Evolutionary conservation across 2,888 invertebrate genomes (phyloP).

Genomic region (Synergus umbraculus): DNA sequence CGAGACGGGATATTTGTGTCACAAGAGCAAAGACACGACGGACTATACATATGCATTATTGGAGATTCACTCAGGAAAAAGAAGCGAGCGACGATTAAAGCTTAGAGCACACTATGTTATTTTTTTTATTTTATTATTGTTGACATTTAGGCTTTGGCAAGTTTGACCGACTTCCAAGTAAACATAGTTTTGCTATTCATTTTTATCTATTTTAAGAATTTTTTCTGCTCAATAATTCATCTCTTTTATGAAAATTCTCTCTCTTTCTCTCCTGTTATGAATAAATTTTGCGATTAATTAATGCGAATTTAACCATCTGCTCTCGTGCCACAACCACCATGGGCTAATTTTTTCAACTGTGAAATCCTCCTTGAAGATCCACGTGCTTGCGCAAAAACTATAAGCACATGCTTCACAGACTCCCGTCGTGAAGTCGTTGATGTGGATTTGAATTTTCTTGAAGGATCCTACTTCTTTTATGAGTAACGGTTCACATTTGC

Average conservation of each 20-base stretch:
- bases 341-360: conserved; percentile 30
- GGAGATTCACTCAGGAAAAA: conserved; percentile 16
- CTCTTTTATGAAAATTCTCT: conserved; percentile 10
- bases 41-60: conserved; percentile 7
- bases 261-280: not conserved
- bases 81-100: not conserved
- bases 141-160: not conserved
- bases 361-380: conserved; percentile 45
- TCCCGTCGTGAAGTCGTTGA: conserved; percentile 47
- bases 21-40: conserved; percentile 30
- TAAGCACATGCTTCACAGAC: conserved; percentile 42
- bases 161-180: conserved; percentile 19
- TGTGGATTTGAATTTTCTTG: conserved; percentile 32
- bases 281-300: not conserved
- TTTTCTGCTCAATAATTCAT: conserved; percentile 3
- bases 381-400: conserved; percentile 45
- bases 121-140: conserved; percentile 8
- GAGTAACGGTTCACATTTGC: conserved; percentile 20
- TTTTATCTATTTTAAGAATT: not conserved
- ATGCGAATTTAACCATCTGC: conserved; percentile 24
- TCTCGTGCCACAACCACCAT: conserved; percentile 20
- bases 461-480: conserved; percentile 23
- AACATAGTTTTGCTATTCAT: not conserved
- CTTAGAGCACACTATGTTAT: not conserved
- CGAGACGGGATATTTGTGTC: conserved; percentile 39